A percentile compares a stretch with the other conserved stretches of the same genome.
Evolutionary conservation across 2,797 vertebrate genomes (phyloP).

Genomic region (Meriones psammophilus): DNA sequence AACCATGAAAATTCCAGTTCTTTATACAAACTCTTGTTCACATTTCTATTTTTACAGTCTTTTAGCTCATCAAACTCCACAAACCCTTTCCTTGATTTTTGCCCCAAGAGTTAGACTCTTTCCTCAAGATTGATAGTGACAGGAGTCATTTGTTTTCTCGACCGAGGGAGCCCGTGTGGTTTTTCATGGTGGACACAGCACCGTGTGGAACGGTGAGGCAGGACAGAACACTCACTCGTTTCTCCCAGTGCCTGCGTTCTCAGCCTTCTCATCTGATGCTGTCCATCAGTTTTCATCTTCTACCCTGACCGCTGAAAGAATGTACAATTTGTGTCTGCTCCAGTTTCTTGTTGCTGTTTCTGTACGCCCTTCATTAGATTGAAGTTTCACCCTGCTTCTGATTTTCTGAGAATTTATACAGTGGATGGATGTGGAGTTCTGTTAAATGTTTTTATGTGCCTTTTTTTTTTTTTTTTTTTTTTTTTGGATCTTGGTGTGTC

Average conservation of each 20-base stretch:
- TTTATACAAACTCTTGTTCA: constrained; percentile 54
- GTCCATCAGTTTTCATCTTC: constrained; percentile 61
- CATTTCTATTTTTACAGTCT: constrained; percentile 77
- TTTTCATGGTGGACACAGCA: not conserved
- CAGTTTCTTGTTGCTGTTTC: constrained; percentile 1
- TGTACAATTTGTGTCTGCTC: constrained; percentile 63
- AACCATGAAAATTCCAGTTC: constrained; percentile 71
- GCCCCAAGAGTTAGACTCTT: constrained; percentile 72
- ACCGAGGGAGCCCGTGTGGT: not conserved
- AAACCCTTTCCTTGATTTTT: constrained; percentile 67
- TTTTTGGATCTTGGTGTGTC: not conserved
- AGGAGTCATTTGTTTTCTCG: constrained; percentile 21
- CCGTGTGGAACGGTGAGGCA: constrained; percentile 25
- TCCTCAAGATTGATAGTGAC: constrained; percentile 45
- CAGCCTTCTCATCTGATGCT: constrained; percentile 28
- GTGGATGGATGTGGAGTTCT: not conserved
- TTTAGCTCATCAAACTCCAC: constrained; percentile 60
- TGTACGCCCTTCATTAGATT: not conserved
- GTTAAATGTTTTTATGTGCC: not conserved
- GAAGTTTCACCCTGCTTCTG: not conserved
- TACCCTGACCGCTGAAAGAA: constrained; percentile 56
- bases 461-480: no score
- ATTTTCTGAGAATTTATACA: not conserved
- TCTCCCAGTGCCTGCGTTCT: not conserved
- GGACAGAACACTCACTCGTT: constrained; percentile 26